Evolutionary conservation across 2,113 vertebrate species (phyloP).

Genomic region (Rhinogobius similis): DNA sequence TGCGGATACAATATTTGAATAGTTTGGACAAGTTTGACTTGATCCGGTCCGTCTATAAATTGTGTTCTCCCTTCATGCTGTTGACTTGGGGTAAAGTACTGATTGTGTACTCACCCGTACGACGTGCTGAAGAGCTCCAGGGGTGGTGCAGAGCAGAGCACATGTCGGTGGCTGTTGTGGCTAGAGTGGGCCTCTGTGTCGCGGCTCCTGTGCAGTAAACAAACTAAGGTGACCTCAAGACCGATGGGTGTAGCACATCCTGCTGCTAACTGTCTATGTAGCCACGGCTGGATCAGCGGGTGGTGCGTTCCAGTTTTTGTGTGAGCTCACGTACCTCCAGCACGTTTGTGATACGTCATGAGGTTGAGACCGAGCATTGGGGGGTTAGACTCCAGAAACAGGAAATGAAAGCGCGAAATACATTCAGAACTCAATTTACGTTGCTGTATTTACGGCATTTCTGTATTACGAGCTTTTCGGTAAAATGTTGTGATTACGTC

Average conservation of each 20-base stretch:
- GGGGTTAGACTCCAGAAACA: conserved; percentile 44
- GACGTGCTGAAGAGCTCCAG: conserved; percentile 26
- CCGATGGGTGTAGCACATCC: conserved; percentile 62
- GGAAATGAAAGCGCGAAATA: conserved; percentile 50
- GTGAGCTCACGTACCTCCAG: conserved; percentile 17
- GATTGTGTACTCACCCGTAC: conserved; percentile 53
- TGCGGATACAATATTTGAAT: conserved; percentile 53
- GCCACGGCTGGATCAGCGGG: conserved; percentile 57
- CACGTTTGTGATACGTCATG: conserved; percentile 54
- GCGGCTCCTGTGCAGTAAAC: conserved; percentile 59
- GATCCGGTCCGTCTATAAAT: conserved; percentile 36
- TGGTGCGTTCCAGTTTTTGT: conserved; percentile 58
- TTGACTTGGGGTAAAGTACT: conserved; percentile 40
- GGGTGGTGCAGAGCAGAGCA: conserved; percentile 28
- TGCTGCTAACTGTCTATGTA: conserved; percentile 52
- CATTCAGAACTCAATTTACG: conserved; percentile 12
- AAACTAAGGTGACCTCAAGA: conserved; percentile 75
- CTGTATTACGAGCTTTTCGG: neutral
- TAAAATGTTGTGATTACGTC: conserved; percentile 29
- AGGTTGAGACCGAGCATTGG: conserved; percentile 51
- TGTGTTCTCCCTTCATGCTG: conserved; percentile 9
- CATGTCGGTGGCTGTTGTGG: conserved; percentile 37
- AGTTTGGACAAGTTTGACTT: conserved; percentile 15
- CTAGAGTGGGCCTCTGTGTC: conserved; percentile 37
- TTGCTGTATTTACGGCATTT: neutral